Evolutionary conservation across 2,888 invertebrate species (phyloP).

Genomic region (Himalopsyche tibetana): DNA sequence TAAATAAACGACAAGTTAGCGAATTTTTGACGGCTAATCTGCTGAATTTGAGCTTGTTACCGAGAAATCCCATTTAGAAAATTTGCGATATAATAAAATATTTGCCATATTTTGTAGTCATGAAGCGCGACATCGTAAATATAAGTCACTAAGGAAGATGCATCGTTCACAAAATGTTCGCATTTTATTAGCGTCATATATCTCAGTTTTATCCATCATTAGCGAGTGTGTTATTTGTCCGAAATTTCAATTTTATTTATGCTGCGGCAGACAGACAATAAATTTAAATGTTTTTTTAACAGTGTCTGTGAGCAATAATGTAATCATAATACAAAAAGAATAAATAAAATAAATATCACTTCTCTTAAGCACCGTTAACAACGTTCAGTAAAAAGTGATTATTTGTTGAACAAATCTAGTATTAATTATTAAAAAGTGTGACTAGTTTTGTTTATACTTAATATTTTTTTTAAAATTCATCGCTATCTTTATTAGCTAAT

Average conservation of each 20-base stretch:
- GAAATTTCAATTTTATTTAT: constrained; percentile 18
- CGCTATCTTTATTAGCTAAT: too few species aligned
- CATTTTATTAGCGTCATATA: neutral
- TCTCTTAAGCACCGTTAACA: too few species aligned
- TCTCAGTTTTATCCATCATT: neutral
- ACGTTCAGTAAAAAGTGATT: too few species aligned
- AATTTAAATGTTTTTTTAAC: neutral
- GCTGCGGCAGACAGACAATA: neutral
- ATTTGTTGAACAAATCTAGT: too few species aligned
- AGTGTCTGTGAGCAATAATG: too few species aligned
- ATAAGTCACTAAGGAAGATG: constrained; percentile 8
- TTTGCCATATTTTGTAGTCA: neutral
- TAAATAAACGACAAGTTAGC: too few species aligned
- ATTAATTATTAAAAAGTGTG: too few species aligned
- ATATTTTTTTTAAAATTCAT: too few species aligned
- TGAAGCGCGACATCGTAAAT: neutral
- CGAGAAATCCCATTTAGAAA: neutral
- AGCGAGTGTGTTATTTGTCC: neutral
- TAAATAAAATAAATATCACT: too few species aligned
- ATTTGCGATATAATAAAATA: neutral
- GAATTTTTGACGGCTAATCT: too few species aligned
- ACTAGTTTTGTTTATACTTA: too few species aligned
- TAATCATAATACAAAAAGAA: too few species aligned
- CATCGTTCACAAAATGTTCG: neutral
- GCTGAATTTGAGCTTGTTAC: neutral